Base-by-base conservation (phyloP, 2,113 vertebrate genomes). In the Drymodes brunneopygia region DNA sequence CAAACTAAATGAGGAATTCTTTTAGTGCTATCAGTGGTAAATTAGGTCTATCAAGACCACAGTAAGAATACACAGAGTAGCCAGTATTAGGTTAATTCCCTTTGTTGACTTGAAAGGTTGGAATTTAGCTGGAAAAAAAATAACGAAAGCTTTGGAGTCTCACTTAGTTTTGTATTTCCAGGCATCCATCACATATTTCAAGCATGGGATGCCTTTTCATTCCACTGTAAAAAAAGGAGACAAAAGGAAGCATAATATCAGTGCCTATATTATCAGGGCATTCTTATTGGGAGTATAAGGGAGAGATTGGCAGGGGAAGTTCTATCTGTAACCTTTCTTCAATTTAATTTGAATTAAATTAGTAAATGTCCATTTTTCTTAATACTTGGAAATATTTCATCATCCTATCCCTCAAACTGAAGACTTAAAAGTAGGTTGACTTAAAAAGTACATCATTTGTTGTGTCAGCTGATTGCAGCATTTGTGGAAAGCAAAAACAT, bases 21-120 rank as follows among this genome's bases (percentile, higher is more conserved):
- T 96, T 94, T 65, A 88, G 82, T 47, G 35, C 27, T 95, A 54
- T 85, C 71, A 81, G 22, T 86, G 72, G 61, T 72, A 95, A 96
- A 96, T 88, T 95, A 88, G 65, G 56, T 95, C 83, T 94, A 80
- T 79, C 66, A 96, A 62, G 71, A 88, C 94, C 60, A 91, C 48
- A 95, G 50, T 64, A 91, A 92, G 83, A 86, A 93, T 86, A 88
- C 21, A 72, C 25, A 88, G 57, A 88, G 8, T 67, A 81, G 85
- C 88, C 79, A 74, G 78, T 86, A 85, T 85, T 89, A 90, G 38
- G 62, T 74, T 97, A 95, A 96, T 98, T 96, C 94, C 53, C 25
- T 94, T 18, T 93, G 61, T 93, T 81, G 45, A 69, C 47, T 47
- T 45, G 47, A 75, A 87, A 88, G 25, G 20, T 44, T 72, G 24